Evolutionary conservation across 2,797 vertebrate species (phyloP).

Genomic region (Alauda arvensis): DNA sequence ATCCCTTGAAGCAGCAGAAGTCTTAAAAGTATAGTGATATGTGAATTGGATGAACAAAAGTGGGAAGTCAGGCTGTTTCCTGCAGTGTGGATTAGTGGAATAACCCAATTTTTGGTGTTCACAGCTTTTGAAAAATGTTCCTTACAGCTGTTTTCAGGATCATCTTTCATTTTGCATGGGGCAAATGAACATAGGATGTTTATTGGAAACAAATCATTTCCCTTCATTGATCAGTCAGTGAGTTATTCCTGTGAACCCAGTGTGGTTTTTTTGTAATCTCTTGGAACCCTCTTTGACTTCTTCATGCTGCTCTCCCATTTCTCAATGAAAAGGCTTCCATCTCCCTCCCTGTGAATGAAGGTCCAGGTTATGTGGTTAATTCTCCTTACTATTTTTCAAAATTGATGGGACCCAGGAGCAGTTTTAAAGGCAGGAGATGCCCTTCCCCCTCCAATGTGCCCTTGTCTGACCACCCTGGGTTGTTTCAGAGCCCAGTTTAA

Average conservation of each 20-base stretch:
- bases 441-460: not conserved
- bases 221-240: not conserved
- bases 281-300: not conserved
- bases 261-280: not conserved
- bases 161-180: not conserved
- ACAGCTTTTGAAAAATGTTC: not conserved
- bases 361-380: not conserved
- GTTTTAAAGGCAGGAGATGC: not conserved
- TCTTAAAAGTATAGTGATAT: not conserved
- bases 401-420: not conserved
- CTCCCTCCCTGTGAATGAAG: not conserved
- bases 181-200: not conserved
- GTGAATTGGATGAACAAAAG: not conserved
- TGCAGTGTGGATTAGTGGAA: not conserved
- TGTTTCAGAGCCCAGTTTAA: not conserved
- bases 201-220: not conserved
- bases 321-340: not conserved
- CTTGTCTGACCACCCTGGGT: not conserved
- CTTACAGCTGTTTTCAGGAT: not conserved
- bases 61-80: not conserved
- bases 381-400: not conserved
- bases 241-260: not conserved
- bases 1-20: not conserved
- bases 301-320: not conserved
- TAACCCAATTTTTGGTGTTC: not conserved